Conservation (phyloP, 2,113 vertebrate species). For the Rattus rattus region DNA sequence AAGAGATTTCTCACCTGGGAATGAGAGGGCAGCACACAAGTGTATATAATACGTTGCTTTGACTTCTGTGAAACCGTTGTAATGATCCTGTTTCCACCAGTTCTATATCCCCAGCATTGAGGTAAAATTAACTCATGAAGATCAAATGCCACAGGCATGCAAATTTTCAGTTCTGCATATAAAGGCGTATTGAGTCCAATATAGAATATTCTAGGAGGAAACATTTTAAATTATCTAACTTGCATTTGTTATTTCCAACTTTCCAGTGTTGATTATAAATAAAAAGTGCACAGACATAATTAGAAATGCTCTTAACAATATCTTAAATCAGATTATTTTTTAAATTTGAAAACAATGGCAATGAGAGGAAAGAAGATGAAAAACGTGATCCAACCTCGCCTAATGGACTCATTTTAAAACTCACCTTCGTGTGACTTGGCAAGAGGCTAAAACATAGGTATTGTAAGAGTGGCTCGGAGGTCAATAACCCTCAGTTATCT, state of each 20-base stretch:
- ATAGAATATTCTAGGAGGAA: neutral
- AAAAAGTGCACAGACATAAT: conserved; percentile 56
- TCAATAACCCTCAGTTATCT: neutral
- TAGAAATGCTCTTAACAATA: conserved; percentile 64
- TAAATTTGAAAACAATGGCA: conserved; percentile 65
- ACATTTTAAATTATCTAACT: neutral
- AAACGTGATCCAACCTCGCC: neutral
- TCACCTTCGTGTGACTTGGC: conserved; percentile 25
- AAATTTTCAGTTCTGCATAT: neutral
- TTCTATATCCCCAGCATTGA: neutral
- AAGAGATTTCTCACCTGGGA: neutral
- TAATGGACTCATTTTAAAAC: conserved; percentile 42
- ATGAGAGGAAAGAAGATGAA: conserved; percentile 4
- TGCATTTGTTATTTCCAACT: neutral
- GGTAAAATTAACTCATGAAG: neutral
- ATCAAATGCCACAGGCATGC: neutral
- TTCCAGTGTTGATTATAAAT: neutral
- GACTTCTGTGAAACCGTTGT: too few species aligned
- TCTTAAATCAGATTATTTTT: conserved; percentile 33
- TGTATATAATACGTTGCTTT: neutral
- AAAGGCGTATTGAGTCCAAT: neutral
- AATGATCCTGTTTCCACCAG: neutral
- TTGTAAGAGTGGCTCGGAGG: neutral
- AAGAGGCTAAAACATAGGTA: neutral
- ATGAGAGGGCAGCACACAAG: neutral